Base-by-base conservation (phyloP, 2,888 invertebrate genomes). In the Caenorhabditis afra region DNA sequence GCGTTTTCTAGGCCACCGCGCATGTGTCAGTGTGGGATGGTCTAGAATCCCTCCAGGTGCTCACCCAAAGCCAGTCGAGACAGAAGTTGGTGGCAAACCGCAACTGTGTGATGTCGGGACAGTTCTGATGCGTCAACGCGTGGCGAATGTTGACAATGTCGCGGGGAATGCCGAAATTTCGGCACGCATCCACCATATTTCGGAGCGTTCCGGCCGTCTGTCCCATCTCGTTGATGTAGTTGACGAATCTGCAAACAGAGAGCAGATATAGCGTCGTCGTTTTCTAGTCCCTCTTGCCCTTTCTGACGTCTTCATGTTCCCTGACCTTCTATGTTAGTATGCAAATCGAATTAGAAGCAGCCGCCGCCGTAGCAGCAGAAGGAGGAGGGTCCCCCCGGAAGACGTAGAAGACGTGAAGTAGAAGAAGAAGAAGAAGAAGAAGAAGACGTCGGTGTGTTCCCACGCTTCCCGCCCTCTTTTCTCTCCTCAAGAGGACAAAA, bases 131-230 rank as follows among this genome's bases (percentile, higher is more conserved):
- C 35, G 95, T 94, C 45, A 94, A 93, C 81, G 94, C 94, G 90
- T 95, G 95, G 64, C 95, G 92, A 62, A 95, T 90, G 82, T 94
- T 93, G 7, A 95, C 93, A 70, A 95, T 92, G 95, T 95, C 95
- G 77, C 93, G 93, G 0, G 95, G 95, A 47, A 95, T 93, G 49
- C 93, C 93, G 73, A 94, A 91, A 29, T 5, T 29, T 7, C 7
- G 3, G 29, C 29, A 29, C 47, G 64, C 44, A 35, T 52, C 23
- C 16, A 45, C 62, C 73, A 76, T 73, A 20, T 39, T 64, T 22
- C 58, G 41, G 12, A 77, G 57, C 11, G 16, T 4, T 2, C n/a
- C 23, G 4, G 37, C 11, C 2, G 62, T 82, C 77, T 90, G 90
- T 5, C 87, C 85, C 39, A 88, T 85, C 77, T 90, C 90, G 52